These are phyloP conservation scores for Grapholita molesta DNA, from an alignment of 1,140 invertebrate genomes.

Conservation along the genomic window DNA sequence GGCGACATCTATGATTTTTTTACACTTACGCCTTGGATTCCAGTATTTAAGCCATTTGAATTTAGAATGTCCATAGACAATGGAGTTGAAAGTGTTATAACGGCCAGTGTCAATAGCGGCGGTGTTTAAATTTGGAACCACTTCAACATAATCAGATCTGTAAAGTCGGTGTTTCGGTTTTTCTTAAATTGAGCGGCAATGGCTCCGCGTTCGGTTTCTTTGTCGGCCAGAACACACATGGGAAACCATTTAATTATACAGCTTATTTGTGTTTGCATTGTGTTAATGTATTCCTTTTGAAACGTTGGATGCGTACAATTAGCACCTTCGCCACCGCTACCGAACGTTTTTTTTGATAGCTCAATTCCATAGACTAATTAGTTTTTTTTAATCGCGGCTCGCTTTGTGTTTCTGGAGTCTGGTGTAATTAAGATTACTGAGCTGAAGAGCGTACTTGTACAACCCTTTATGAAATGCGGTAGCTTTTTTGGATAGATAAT, in stretches of 20 bases:
- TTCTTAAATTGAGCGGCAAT: conserved; percentile 48
- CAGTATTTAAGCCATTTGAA: too few species aligned
- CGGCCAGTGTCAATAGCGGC: conserved; percentile 58
- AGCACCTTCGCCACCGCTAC: conserved; percentile 64
- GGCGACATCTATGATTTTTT: not conserved
- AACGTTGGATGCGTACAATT: conserved; percentile 58
- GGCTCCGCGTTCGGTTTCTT: conserved; percentile 52
- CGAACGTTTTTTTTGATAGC: conserved; percentile 16
- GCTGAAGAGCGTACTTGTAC: conserved; percentile 2
- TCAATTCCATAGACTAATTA: conserved; percentile 18
- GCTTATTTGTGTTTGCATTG: conserved; percentile 74
- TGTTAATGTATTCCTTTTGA: conserved; percentile 74
- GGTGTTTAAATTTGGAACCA: conserved; percentile 69
- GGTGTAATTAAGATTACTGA: conserved; percentile 1
- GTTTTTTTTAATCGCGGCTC: conserved; percentile 11
- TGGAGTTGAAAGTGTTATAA: conserved; percentile 59
- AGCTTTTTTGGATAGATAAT: not conserved
- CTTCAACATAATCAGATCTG: conserved; percentile 71
- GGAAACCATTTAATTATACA: conserved; percentile 77
- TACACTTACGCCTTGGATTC: conserved; percentile 51
- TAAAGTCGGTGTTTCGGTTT: conserved; percentile 64
- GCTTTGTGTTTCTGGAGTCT: conserved; percentile 9
- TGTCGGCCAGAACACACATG: conserved; percentile 48
- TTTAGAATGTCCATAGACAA: conserved; percentile 67
- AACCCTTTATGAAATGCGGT: conserved; percentile 13